Evolutionary conservation across 2,888 invertebrate species (phyloP).

Genomic region (Spisula subtruncata): DNA sequence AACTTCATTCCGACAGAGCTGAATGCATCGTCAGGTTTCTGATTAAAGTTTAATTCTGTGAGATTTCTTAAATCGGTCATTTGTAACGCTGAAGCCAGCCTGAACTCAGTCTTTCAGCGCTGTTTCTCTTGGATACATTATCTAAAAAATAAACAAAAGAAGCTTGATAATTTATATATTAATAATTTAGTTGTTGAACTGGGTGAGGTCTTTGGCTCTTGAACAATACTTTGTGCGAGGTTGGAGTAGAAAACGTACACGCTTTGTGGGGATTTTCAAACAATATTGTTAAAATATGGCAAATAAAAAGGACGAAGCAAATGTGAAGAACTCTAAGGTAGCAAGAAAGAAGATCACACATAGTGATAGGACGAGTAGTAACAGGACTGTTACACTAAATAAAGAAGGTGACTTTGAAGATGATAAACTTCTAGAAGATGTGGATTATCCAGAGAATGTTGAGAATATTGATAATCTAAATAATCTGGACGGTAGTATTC

Average conservation of each 20-base stretch:
- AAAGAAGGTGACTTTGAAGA: conserved; percentile 25
- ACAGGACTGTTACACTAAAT: conserved; percentile 54
- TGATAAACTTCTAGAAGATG: background rate
- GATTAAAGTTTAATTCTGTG: background rate
- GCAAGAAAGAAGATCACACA: background rate
- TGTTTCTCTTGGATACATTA: background rate
- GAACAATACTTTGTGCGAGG: background rate
- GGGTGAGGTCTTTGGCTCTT: too few species aligned
- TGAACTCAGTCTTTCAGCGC: background rate
- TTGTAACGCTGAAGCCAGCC: background rate
- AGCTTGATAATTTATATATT: background rate
- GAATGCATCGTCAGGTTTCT: background rate
- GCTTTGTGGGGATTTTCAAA: background rate
- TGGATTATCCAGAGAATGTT: background rate
- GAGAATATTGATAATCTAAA: background rate
- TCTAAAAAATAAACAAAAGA: background rate
- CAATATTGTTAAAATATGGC: background rate
- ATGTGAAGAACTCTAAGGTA: background rate
- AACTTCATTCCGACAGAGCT: background rate
- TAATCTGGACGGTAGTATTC: background rate
- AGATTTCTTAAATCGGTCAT: background rate
- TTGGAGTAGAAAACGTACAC: background rate
- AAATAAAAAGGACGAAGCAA: background rate
- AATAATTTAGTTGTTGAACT: background rate
- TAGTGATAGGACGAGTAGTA: conserved; percentile 35